A percentile compares a stretch with the other conserved stretches of the same genome.
These are phyloP conservation scores for Phacellophora camtschatica DNA, from an alignment of 30 jellyfish, hydroid and myxozoan species.

Conservation along the genomic window DNA sequence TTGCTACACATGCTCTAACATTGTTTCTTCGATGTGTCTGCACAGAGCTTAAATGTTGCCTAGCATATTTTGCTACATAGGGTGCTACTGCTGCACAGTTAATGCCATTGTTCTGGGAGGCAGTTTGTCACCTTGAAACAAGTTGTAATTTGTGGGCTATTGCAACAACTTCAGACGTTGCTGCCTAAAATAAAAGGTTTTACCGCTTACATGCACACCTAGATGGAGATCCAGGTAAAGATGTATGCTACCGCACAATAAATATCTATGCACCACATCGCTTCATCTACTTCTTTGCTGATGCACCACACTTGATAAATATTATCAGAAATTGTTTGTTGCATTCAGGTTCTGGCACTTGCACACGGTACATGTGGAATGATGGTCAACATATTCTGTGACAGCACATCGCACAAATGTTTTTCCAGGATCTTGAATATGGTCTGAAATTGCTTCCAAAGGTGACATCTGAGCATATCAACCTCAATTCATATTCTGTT, in stretches of 20 bases:
- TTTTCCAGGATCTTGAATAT: constrained; percentile 31
- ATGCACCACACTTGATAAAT: constrained; percentile 62
- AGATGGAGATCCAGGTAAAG: constrained; percentile 20
- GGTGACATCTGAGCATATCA: constrained; percentile 50
- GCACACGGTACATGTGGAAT: constrained; percentile 80
- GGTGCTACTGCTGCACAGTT: constrained; percentile 40
- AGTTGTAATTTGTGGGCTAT: constrained; percentile 55
- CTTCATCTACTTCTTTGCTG: constrained; percentile 44
- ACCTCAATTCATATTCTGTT: constrained; percentile 50
- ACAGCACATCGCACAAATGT: constrained; percentile 53
- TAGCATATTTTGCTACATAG: constrained; percentile 45
- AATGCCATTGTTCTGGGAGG: constrained; percentile 64
- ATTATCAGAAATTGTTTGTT: constrained; percentile 48
- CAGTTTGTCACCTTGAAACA: constrained; percentile 29
- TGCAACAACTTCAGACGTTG: constrained; percentile 53
- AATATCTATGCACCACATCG: constrained; percentile 38
- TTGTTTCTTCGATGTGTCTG: constrained; percentile 33
- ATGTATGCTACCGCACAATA: constrained; percentile 17
- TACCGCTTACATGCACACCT: constrained; percentile 13
- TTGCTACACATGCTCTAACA: constrained; percentile 63
- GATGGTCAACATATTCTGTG: constrained; percentile 63
- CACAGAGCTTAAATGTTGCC: constrained; percentile 23
- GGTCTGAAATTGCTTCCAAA: constrained; percentile 70
- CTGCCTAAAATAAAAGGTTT: constrained; percentile 40
- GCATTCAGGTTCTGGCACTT: constrained; percentile 42